A percentile compares a stretch with the other conserved stretches of the same genome.
Evolutionary conservation across 2,113 vertebrate species (phyloP).

Genomic region (Mustelus asterias): DNA sequence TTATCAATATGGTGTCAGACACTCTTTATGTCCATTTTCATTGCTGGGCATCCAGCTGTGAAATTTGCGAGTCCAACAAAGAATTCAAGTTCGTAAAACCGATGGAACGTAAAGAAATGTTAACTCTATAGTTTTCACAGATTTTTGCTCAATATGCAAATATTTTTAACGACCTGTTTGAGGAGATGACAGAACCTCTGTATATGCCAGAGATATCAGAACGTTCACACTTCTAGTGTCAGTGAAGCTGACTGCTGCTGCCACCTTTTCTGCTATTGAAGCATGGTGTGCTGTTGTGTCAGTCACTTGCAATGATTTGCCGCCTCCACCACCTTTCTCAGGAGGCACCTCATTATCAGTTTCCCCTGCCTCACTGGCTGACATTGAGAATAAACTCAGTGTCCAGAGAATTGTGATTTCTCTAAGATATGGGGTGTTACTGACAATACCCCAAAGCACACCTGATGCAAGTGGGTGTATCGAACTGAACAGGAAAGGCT

Average conservation of each 20-base stretch:
- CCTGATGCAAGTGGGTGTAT: not conserved
- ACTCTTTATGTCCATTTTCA: not conserved
- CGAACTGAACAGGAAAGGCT: not conserved
- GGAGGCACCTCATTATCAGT: not conserved
- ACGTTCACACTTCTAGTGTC: not conserved
- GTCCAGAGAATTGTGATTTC: not conserved
- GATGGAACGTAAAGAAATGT: not conserved
- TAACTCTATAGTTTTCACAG: not conserved
- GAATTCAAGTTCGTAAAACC: not conserved
- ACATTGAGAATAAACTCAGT: not conserved
- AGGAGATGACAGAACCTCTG: not conserved
- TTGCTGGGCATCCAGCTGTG: not conserved
- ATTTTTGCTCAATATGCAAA: not conserved
- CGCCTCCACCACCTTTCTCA: not conserved
- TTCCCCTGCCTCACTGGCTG: not conserved
- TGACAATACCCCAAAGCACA: not conserved
- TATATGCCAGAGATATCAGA: not conserved
- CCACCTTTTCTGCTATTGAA: not conserved
- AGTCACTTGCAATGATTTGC: not conserved
- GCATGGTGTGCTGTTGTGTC: not conserved
- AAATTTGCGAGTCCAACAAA: not conserved
- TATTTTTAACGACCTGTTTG: not conserved
- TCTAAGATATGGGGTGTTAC: not conserved
- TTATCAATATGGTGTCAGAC: not conserved
- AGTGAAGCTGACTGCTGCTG: not conserved